phyloP scores from a whole-genome alignment of 2,113 vertebrate genomes.

The Balaenoptera acutorostrata region DNA sequence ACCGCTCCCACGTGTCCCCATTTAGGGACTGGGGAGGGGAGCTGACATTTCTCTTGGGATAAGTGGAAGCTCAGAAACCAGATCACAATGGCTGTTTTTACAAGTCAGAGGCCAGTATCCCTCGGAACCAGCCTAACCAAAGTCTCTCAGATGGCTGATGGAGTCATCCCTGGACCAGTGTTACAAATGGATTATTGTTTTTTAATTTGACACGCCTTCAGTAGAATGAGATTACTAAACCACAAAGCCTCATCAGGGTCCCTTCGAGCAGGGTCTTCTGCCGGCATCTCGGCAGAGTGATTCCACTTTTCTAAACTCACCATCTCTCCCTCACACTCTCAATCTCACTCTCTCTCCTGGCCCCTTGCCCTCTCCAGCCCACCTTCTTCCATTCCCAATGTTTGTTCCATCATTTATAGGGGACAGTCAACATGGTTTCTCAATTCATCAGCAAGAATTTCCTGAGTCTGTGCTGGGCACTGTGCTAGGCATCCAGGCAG shows the following conservation, averaged over 20 bases:
- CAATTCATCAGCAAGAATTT: neutral
- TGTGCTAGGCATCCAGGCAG: neutral
- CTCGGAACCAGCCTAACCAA: neutral
- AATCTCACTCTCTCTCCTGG: neutral
- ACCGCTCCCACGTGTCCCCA: neutral
- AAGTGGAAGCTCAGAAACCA: neutral
- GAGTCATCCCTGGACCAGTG: neutral
- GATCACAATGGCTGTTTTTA: neutral
- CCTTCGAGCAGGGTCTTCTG: conserved; percentile 12
- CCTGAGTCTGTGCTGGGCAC: neutral
- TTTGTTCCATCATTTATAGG: conserved; percentile 49
- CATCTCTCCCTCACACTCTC: neutral
- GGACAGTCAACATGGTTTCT: conserved; percentile 59
- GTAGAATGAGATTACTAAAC: conserved; percentile 55
- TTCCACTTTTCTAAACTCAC: neutral
- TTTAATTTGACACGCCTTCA: conserved; percentile 21
- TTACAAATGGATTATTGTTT: conserved; percentile 50
- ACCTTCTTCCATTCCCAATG: neutral
- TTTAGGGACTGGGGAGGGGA: neutral
- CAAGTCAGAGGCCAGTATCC: neutral
- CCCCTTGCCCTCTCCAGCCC: neutral
- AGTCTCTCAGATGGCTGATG: neutral
- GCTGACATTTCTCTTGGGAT: neutral
- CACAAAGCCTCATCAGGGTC: conserved; percentile 34
- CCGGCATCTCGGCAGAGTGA: conserved; percentile 42